Evolutionary conservation across 53 echinoderm and acorn worm species (phyloP), one percentile per base, ranked within the genome.

Genomic region (Luidia sarsii): DNA sequence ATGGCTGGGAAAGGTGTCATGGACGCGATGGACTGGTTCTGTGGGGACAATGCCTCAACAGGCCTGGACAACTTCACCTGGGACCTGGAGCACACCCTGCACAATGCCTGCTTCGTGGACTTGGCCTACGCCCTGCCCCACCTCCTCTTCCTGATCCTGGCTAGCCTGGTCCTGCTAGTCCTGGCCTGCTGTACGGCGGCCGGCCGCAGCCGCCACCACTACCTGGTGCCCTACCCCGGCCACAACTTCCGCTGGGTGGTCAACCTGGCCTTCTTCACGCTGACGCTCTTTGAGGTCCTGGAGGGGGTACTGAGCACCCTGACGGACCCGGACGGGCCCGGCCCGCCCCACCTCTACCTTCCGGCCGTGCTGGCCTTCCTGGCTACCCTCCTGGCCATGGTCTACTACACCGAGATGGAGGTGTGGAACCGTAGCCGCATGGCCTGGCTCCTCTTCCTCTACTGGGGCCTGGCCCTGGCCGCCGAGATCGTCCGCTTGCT

Each of bases 321-420:
- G 15, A 62, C 80, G 1, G 85, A 64, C n/a, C 52, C 83, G 53
- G 34, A 28, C 0, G 28, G 60, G 23, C 37, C 81, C 1, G 65
- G 63, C 5, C 52, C 64, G 39, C 88, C 89, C 5, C 89, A 89
- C 43, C 83, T 92, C 3, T 92, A 86, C 72, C 21, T 92, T 18
- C 67, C 93, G 0, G 86, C 68, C 2, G 39, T 65, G 1, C 11
- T 82, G 5, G 62, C 63, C 14, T 21, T 80, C 18, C 21, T 92
- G 0, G 51, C 63, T 0, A 75, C 65, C 9, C 32, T 92, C 33
- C 28, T 87, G 3, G 37, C 86, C 10, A 54, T 89, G 33, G 16
- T 89, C 8, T 92, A 86, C 68, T 92, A 89, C 27, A 89, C 86
- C 46, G 31, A 77, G 54, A 89, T 82, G 82, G 93, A 92, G 54